Percentiles rank a stretch among this genome's conserved stretches.
These are phyloP conservation scores for Zelleria hepariella DNA, from an alignment of 2,888 invertebrate species.

Conservation along the genomic window DNA sequence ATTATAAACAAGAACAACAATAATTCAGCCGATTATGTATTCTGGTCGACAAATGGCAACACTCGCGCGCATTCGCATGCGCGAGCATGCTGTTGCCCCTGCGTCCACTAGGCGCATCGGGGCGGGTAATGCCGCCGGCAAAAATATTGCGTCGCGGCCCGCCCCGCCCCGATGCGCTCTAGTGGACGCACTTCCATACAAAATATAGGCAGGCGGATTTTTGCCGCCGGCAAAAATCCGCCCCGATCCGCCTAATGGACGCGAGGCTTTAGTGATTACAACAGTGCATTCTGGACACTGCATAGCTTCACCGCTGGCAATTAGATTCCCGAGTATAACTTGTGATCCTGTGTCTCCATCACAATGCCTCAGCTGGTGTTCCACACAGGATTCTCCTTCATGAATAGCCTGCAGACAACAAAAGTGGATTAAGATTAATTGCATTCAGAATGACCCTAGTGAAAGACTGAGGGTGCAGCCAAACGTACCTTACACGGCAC, in stretches of 20 bases:
- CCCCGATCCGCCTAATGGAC: too few species aligned
- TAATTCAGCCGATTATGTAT: too few species aligned
- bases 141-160: too few species aligned
- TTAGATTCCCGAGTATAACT: slow-evolving; percentile 85
- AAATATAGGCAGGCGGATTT: too few species aligned
- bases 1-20: too few species aligned
- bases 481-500: slow-evolving; percentile 81
- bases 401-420: slow-evolving; percentile 78
- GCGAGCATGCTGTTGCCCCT: background rate
- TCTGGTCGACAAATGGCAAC: too few species aligned
- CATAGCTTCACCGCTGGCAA: slow-evolving; percentile 87
- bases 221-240: too few species aligned
- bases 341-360: slow-evolving; percentile 82
- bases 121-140: too few species aligned
- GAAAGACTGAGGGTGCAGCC: background rate
- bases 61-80: background rate
- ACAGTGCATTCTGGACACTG: slow-evolving; percentile 83
- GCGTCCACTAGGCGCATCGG: too few species aligned
- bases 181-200: too few species aligned
- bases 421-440: background rate
- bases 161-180: too few species aligned
- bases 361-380: slow-evolving; percentile 80
- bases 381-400: slow-evolving; percentile 82
- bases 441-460: background rate
- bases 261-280: background rate